Evolutionary conservation across 2,888 invertebrate genomes (phyloP).

Genomic region (Apoda limacodes): DNA sequence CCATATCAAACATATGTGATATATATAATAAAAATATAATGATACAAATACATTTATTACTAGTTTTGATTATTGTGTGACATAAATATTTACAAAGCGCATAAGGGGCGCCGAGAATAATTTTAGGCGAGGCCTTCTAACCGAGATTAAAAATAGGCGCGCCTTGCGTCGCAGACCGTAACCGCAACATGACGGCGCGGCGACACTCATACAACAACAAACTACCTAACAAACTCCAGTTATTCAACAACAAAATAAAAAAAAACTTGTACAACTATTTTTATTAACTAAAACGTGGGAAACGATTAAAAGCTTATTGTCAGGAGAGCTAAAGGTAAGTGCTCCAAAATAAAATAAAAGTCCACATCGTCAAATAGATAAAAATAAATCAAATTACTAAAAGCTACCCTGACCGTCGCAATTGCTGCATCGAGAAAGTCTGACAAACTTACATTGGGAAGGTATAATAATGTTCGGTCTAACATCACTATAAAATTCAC

Average conservation of each 20-base stretch:
- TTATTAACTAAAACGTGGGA: constrained; percentile 61
- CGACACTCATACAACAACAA: constrained; percentile 12
- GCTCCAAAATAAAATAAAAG: constrained; percentile 49
- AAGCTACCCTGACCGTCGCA: constrained; percentile 46
- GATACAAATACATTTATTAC: constrained; percentile 65
- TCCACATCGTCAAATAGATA: constrained; percentile 51
- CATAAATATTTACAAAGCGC: constrained; percentile 69
- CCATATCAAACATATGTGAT: constrained; percentile 56
- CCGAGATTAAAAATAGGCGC: constrained; percentile 31
- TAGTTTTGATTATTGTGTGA: constrained; percentile 68
- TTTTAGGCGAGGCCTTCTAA: constrained; percentile 57
- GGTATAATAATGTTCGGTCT: too few species aligned
- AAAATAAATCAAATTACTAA: constrained; percentile 43
- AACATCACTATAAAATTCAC: too few species aligned
- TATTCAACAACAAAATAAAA: constrained; percentile 6
- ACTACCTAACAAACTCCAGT: constrained; percentile 16
- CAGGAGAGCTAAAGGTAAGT: constrained; percentile 58
- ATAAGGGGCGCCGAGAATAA: constrained; percentile 51
- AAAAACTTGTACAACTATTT: constrained; percentile 39
- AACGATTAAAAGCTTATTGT: constrained; percentile 39
- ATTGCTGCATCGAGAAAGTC: constrained; percentile 42
- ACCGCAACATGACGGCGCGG: constrained; percentile 15
- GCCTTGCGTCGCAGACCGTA: constrained; percentile 14
- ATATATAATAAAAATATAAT: constrained; percentile 69
- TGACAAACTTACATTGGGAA: constrained; percentile 38